Base-by-base conservation (phyloP, 2,888 invertebrate genomes). In the Dilophus febrilis region DNA sequence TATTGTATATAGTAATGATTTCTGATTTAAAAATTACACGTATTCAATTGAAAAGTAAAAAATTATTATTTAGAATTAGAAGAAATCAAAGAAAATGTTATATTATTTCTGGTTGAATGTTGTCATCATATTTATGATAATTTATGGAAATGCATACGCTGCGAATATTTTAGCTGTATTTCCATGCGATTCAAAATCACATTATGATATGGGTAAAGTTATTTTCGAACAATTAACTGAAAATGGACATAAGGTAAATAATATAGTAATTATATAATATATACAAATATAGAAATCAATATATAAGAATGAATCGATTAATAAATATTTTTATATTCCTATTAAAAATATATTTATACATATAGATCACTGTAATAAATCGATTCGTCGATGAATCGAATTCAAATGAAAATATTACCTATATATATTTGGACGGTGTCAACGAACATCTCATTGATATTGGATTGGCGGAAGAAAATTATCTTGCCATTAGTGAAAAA, bases 141-240 rank as follows among this genome's bases (percentile, higher is more conserved):
- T 6, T 6, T 22, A 22, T 22, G 22, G 22, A 22, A 22, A 22
- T 6, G 26, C 19, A 12, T n/a, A 12, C 4, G 53, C 52, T 10
- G 55, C 53, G 35, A 56, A 60, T 43, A 53, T 62, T 40, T 46
- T 62, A 41, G 59, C 60, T 1, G 53, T 62, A 7, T 50, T 62
- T 40, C 61, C 61, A 6, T 57, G 59, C 38, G 58, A 59, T 2
- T 60, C 60, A 57, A 53, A 51, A 40, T 59, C 61, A 3, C 59
- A 62, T 39, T 62, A 59, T 45, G 45, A 58, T 4, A 57, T 58
- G 40, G 61, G 61, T 0, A 47, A 52, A 1, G 45, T 53, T 1
- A 42, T 62, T n/a, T 48, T 61, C 3, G 46, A 53, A 14, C 51
- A 56, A 40, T 42, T 61, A 35, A 55, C 52, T 3, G 45, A 49